phyloP scores from a whole-genome alignment of 2,888 invertebrate species.

The Rhyacophila evoluta region DNA sequence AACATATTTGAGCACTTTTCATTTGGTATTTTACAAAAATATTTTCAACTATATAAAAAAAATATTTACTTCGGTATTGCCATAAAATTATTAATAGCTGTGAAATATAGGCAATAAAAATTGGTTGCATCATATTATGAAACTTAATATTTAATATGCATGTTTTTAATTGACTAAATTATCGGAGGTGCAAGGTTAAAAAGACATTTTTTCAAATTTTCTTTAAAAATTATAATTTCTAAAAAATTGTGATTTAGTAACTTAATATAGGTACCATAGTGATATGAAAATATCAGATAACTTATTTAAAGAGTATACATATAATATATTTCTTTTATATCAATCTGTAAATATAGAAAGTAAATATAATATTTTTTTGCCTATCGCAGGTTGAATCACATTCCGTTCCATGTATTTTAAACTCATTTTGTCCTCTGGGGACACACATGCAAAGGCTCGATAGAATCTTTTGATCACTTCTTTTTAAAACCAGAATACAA shows the following conservation, averaged over 20 bases:
- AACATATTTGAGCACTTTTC: too few species aligned
- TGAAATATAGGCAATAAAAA: too few species aligned
- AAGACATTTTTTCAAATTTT: too few species aligned
- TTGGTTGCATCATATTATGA: too few species aligned
- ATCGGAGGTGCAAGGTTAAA: too few species aligned
- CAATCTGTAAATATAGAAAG: neutral
- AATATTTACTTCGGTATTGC: too few species aligned
- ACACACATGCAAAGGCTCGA: neutral
- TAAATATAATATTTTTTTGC: neutral
- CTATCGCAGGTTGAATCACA: constrained; percentile 14
- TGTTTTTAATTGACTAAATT: too few species aligned
- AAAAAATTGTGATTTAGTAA: neutral
- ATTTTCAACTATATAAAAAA: too few species aligned
- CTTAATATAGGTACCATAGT: neutral
- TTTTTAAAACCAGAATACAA: neutral
- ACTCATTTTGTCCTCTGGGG: neutral
- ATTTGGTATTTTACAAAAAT: too few species aligned
- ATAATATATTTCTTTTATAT: constrained; percentile 1
- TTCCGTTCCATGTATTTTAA: constrained; percentile 16
- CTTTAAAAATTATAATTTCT: neutral
- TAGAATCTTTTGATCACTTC: neutral
- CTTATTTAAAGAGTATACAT: neutral
- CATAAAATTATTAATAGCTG: too few species aligned
- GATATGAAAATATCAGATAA: constrained; percentile 10
- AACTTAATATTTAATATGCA: too few species aligned